These are phyloP conservation scores for Carcina quercana DNA, from an alignment of 2,888 invertebrate species.

Conservation along the genomic window DNA sequence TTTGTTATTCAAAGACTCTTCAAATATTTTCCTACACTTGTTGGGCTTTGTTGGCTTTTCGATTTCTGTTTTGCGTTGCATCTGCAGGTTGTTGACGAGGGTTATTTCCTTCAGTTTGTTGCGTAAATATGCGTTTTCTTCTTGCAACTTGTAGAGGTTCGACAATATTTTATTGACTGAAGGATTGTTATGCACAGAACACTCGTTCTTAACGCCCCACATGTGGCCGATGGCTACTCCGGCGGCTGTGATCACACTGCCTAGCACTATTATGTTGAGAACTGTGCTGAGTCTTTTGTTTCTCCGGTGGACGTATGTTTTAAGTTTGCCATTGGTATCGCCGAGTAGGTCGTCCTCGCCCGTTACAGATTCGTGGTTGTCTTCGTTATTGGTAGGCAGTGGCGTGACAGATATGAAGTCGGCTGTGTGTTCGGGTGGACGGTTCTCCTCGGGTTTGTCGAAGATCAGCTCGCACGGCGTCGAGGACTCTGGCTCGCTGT, in stretches of 20 bases:
- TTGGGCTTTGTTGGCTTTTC: slow-evolving; percentile 39
- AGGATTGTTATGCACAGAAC: slow-evolving; percentile 42
- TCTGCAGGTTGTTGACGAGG: slow-evolving; percentile 32
- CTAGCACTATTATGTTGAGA: slow-evolving; percentile 61
- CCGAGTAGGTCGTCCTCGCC: slow-evolving; percentile 45
- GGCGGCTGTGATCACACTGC: slow-evolving; percentile 64
- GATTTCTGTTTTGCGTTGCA: slow-evolving; percentile 28
- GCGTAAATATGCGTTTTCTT: slow-evolving; percentile 61
- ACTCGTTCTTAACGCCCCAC: slow-evolving; percentile 67
- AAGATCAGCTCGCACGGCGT: slow-evolving; percentile 34
- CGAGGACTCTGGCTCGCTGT: slow-evolving; percentile 54
- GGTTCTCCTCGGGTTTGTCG: slow-evolving; percentile 31
- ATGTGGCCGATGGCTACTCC: slow-evolving; percentile 68
- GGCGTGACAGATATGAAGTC: slow-evolving; percentile 26
- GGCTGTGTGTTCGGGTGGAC: slow-evolving; percentile 27
- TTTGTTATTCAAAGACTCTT: slow-evolving; percentile 49
- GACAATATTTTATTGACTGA: slow-evolving; percentile 64
- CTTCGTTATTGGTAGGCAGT: slow-evolving; percentile 24
- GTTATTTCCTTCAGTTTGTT: slow-evolving; percentile 57
- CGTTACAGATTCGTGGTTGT: slow-evolving; percentile 31
- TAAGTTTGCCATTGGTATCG: slow-evolving; percentile 45
- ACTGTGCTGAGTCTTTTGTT: slow-evolving; percentile 64
- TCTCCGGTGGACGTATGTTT: slow-evolving; percentile 63
- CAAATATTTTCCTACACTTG: slow-evolving; percentile 59
- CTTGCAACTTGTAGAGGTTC: slow-evolving; percentile 64